Conservation (phyloP, 37 sponge, comb jelly and placozoan species). For the Beroe ovata region DNA sequence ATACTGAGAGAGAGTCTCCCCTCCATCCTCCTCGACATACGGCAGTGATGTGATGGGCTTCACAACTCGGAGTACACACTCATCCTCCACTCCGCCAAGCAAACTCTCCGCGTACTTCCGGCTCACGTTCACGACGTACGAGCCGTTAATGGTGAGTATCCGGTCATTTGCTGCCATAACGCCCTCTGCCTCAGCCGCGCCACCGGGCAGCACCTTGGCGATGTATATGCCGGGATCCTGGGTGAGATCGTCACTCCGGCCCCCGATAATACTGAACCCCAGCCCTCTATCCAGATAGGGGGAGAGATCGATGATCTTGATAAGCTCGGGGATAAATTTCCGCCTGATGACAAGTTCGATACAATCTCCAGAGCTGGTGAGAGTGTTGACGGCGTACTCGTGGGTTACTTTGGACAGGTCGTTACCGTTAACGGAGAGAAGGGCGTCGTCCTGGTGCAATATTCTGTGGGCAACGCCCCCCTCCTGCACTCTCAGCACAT, state of each 20-base stretch:
- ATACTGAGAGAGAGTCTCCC: background rate
- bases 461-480: constrained; percentile 21
- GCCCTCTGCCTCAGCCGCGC: constrained; percentile 57
- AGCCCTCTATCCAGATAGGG: constrained; percentile 59
- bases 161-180: background rate
- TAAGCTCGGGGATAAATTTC: constrained; percentile 51
- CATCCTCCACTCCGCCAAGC: constrained; percentile 1
- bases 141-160: constrained; percentile 58
- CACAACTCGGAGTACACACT: constrained; percentile 48
- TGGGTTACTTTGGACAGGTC: constrained; percentile 48
- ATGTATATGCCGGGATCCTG: constrained; percentile 66
- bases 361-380: constrained; percentile 40
- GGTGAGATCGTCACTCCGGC: constrained; percentile 50
- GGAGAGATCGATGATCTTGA: constrained; percentile 26
- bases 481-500: constrained; percentile 25
- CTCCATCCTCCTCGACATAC: constrained; percentile 2
- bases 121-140: constrained; percentile 58
- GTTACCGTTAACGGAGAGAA: constrained; percentile 59
- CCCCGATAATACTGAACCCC: constrained; percentile 60
- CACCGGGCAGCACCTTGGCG: constrained; percentile 61
- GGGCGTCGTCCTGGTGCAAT: constrained; percentile 11
- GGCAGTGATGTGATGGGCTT: constrained; percentile 13
- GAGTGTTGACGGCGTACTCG: constrained; percentile 64
- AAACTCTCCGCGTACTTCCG: constrained; percentile 34
- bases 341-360: constrained; percentile 54